phyloP scores from a whole-genome alignment of 2,888 invertebrate genomes.

The Drosophila neoperkinsi region DNA sequence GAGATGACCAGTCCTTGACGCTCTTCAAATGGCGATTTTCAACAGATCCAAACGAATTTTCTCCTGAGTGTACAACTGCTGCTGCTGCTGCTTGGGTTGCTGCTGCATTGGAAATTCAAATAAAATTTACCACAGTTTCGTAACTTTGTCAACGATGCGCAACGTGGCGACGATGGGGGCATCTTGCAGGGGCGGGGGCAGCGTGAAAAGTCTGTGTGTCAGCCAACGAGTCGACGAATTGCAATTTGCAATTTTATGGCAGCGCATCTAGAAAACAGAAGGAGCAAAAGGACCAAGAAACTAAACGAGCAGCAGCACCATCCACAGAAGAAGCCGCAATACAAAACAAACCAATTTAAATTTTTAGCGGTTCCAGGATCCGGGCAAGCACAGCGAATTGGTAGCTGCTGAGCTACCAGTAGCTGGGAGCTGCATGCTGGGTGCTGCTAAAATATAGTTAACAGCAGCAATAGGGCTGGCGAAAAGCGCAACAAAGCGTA shows the following conservation, averaged over 20 bases:
- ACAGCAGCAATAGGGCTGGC: conserved; percentile 57
- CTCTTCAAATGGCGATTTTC: neutral
- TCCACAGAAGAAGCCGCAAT: conserved; percentile 63
- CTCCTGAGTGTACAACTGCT: neutral
- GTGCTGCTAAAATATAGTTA: conserved; percentile 53
- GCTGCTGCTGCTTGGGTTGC: conserved; percentile 4
- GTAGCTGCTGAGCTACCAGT: neutral
- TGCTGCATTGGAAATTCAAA: conserved; percentile 77
- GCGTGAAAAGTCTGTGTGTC: conserved; percentile 8
- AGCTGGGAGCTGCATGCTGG: neutral
- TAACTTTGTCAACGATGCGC: conserved; percentile 81
- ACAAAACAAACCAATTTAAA: conserved; percentile 82
- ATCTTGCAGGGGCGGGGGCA: conserved; percentile 27
- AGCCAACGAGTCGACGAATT: conserved; percentile 72
- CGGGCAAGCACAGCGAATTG: conserved; percentile 1
- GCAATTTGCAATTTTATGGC: conserved; percentile 83
- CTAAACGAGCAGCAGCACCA: conserved; percentile 40
- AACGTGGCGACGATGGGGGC: conserved; percentile 51
- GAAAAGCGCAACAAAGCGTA: conserved; percentile 77
- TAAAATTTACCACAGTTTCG: conserved; percentile 78
- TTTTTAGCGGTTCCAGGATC: conserved; percentile 63
- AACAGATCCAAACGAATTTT: neutral
- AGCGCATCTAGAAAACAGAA: conserved; percentile 61
- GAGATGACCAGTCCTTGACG: neutral
- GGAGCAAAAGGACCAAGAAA: conserved; percentile 24